Base-by-base conservation (phyloP, 2,888 invertebrate species). In the Exocentrus adspersus region DNA sequence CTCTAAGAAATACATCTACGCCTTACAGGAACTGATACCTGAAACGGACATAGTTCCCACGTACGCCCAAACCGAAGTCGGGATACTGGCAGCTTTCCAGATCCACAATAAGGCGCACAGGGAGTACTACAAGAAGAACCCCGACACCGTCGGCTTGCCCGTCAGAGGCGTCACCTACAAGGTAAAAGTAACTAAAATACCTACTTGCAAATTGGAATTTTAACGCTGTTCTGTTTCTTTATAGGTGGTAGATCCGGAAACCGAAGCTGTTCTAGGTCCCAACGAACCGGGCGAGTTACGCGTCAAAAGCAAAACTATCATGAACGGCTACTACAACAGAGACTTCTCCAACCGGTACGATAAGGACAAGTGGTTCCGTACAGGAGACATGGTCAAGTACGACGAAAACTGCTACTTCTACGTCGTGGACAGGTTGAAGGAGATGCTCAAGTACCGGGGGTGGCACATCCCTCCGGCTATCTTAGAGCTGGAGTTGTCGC, bases 341-440 rank as follows among this genome's bases (percentile, higher is more conserved):
- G 84, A 83, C 1, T 85, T 84, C 0, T 78, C 77, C 10, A 82
- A 82, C 17, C 73, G 81, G 0, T 83, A 83, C 58, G 79, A 84
- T 2, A 78, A 80, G 21, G 83, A 83, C 21, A 80, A 84, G 2
- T 86, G 85, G 84, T 78, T 85, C 43, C 84, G 82, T 68, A 84
- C 85, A 1, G 87, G 86, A 0, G 87, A 87, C 65, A 76, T 86
- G 10, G 81, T 84, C 16, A 85, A 84, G 66, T 84, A 85, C 65
- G 86, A 87, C 65, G 81, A 84, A 12, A 77, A 83, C 12, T 80
- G 80, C 69, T 82, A 84, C 69, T 84, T 82, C 60, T 86, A 78
- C 74, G 82, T 84, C 41, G 80, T 85, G 0, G 86, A 86, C 32
- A 78, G 87, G 12, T 78, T 84, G 2, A 87, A 87, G 67, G 79